These are phyloP conservation scores for Diacarnus erythraeanus DNA, from an alignment of 37 sponge, comb jelly and placozoan genomes.

Conservation along the genomic window DNA sequence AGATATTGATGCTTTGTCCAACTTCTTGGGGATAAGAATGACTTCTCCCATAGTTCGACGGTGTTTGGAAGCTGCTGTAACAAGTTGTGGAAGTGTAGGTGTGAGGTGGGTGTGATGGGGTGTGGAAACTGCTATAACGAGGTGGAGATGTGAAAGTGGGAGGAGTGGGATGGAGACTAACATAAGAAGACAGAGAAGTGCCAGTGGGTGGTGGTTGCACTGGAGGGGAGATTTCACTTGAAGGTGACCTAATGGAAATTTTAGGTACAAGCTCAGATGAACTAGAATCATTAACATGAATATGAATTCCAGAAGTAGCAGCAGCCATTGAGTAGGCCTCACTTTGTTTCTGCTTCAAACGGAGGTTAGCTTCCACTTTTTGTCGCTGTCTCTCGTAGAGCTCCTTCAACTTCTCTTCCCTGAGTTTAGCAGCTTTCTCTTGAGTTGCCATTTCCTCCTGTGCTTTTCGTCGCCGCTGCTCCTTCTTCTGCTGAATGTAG, in stretches of 20 bases:
- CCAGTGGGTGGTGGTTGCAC: neutral
- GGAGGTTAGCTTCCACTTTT: conserved; percentile 23
- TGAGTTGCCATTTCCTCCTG: conserved; percentile 15
- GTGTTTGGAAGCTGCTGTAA: too few species aligned
- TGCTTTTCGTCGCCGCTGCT: conserved; percentile 32
- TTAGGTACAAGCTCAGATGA: neutral
- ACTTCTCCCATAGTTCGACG: too few species aligned
- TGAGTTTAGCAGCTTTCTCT: conserved; percentile 14
- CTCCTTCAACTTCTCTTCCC: conserved; percentile 35
- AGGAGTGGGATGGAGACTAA: neutral
- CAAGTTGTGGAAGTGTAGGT: conserved; percentile 10
- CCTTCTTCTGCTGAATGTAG: conserved; percentile 51
- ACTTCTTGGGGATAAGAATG: neutral
- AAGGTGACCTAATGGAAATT: neutral
- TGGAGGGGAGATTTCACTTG: neutral
- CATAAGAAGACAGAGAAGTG: neutral
- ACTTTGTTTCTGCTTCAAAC: conserved; percentile 21
- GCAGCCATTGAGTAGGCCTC: conserved; percentile 13
- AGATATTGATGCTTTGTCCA: too few species aligned
- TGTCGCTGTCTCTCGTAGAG: conserved; percentile 25
- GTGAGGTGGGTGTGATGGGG: too few species aligned
- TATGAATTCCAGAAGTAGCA: conserved; percentile 8
- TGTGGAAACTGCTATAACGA: conserved; percentile 11
- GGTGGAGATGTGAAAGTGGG: conserved; percentile 7
- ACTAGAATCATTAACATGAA: neutral